Evolutionary conservation across 2,797 vertebrate genomes (phyloP), one percentile per base, ranked within the genome.

Genomic region (Oreortyx pictus): DNA sequence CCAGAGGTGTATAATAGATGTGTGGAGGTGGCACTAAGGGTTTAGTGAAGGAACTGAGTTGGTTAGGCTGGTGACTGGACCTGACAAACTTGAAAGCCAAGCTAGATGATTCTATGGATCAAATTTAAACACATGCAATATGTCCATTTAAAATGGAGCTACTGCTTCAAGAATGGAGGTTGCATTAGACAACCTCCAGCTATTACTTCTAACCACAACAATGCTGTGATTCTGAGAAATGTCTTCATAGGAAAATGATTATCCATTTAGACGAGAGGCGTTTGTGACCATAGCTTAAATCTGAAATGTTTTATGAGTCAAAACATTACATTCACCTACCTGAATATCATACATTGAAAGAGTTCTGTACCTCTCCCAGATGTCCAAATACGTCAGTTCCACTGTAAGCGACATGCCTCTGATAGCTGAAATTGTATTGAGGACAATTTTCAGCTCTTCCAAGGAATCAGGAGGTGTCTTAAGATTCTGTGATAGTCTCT

Each of bases 331-430:
- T 20, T 25, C 33, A 92, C 98, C 96, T 95, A 99, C 99, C 77
- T 97, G 91, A 88, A 99, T 88, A 67, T 97, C 96, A 88, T 99
- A 99, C 96, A 98, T 97, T 4, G 90, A 94, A 91, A 99, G 93
- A 62, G 98, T 99, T 89, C 98, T 98, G 94, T 99, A 99, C 96
- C 97, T 96, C 96, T 99, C 99, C 90, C 98, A 96, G 39, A 99
- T 97, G 49, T 99, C 98, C 56, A 68, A 94, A 92, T 98, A 97
- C 37, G 97, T 98, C 90, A 99, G 86, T 87, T 99, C 99, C 95
- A 99, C 98, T 11, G 96, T 72, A 4, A 99, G 88, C 70, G 99
- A 98, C 95, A 98, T 98, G 61, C 93, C 90, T 92, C 92, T 98
- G 93, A 99, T 98, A 80, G 98, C 94, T 11, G 98, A 97, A 88